Base-by-base conservation (phyloP, 1,140 invertebrate genomes). In the Venturia canescens region DNA sequence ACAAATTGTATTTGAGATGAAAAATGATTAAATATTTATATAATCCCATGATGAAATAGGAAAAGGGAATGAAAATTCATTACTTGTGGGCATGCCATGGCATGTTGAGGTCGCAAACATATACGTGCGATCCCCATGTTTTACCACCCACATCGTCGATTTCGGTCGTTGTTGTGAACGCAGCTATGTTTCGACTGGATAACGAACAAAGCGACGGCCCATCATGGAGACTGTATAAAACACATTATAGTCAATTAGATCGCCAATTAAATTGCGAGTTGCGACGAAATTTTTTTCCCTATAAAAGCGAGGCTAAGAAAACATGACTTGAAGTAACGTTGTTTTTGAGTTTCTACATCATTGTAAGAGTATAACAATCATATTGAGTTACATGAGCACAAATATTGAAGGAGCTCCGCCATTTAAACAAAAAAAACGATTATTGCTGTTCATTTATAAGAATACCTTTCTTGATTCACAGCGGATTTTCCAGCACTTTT, bases 21-120 rank as follows among this genome's bases (percentile, higher is more conserved):
- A 44, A 44, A 44, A 44, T 44, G 7, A 11, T 44, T 4, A 9
- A 9, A 44, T 13, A 11, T 44, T 9, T 9, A 11, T 3, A 13
- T 9, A 44, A 44, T 44, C 13, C n/a, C n/a, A 9, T 44, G 7
- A 11, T 4, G 11, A 44, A 44, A 44, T 7, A 44, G 38, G 13
- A 11, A 34, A 34, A 3, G 38, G 13, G 27, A 7, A 63, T 63
- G 26, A 63, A 27, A 63, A 21, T 91, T 23, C 90, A 91, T 87
- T 95, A 96, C 94, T 94, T 95, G 84, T 96, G 94, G 79, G 94
- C 93, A 85, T 96, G 94, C 96, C 96, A 97, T 1, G 97, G 96
- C 82, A 96, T 95, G 89, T 97, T 97, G 38, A 98, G 91, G 89
- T 98, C 97, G 83, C 96, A 95, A 6, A 98, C 95, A 90, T 97